Base-by-base conservation (phyloP, 2,888 invertebrate species). In the Campoplex capitator region DNA sequence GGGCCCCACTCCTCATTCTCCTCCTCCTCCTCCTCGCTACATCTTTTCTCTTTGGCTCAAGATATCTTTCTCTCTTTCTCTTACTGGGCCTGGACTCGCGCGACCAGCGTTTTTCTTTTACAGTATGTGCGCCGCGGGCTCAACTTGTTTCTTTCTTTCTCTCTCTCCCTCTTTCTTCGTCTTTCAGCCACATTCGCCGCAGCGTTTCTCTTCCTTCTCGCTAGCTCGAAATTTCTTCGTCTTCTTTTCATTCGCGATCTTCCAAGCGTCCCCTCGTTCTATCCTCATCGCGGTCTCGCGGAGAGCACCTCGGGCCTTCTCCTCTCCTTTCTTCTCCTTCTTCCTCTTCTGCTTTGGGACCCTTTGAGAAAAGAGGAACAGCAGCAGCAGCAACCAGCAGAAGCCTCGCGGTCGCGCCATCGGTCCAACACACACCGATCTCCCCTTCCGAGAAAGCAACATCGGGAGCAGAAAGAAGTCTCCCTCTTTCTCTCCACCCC, bases 361-460 rank as follows among this genome's bases (percentile, higher is more conserved):
- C 68, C 81, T 85, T 85, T 73, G 62, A 67, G 67, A 74, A 62
- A 76, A 70, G 74, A 84, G 77, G 42, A 82, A 56, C 79, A 45
- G 82, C 80, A 23, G 82, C 80, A 23, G 23, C 23, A 78, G 75
- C 56, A 67, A 71, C 67, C 32, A 80, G 81, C 87, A 73, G 82
- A 77, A 87, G 83, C 73, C 56, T 87, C 88, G 79, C 80, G 85
- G 85, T 84, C 87, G 85, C 88, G 80, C 85, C 84, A 77, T 81
- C 84, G 74, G 82, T 67, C 77, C 86, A 68, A 42, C 76, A 45
- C 75, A 82, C 38, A 76, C 74, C 85, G 81, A 83, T 88, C 88
- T 88, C 86, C 84, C 88, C 84, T 89, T 89, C 89, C 85, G 85
- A 89, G 89, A 89, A 82, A 85, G 75, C 78, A 81, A 82, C 86